A percentile compares a stretch with the other conserved stretches of the same genome.
phyloP scores from a whole-genome alignment of 2,797 vertebrate species.

The Cirrhinus molitorella region DNA sequence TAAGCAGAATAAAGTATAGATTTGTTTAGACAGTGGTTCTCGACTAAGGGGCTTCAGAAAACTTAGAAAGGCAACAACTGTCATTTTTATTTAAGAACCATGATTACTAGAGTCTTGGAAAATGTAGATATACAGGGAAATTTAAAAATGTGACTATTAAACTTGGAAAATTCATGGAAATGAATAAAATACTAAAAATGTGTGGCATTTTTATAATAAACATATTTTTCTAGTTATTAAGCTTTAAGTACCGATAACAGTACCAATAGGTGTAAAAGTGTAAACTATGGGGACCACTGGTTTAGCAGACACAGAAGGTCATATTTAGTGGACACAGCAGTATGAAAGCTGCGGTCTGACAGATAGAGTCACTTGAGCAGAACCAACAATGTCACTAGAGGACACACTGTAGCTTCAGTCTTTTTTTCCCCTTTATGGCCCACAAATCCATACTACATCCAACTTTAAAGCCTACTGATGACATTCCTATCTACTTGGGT shows the following conservation, averaged over 20 bases:
- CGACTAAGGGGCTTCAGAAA: not conserved
- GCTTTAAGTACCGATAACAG: too few relatives aligned
- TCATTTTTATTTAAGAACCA: not conserved
- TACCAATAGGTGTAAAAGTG: not conserved
- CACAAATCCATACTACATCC: constrained; percentile 18
- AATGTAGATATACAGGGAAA: not conserved
- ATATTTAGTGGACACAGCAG: constrained; percentile 26
- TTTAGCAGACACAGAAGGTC: constrained; percentile 22
- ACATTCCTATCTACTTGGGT: not conserved
- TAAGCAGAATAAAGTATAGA: not conserved
- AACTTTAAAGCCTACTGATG: constrained; percentile 29
- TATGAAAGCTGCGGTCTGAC: constrained; percentile 10
- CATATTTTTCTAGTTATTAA: too few relatives aligned
- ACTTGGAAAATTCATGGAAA: not conserved
- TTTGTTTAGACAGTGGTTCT: not conserved
- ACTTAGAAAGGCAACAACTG: not conserved
- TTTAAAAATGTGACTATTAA: not conserved
- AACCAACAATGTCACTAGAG: constrained; percentile 35
- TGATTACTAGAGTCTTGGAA: not conserved
- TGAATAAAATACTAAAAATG: not conserved
- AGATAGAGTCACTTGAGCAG: constrained; percentile 17
- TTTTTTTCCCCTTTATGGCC: not conserved
- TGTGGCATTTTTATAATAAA: not conserved
- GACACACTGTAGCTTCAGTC: not conserved
- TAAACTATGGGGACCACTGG: not conserved